Base-by-base conservation (phyloP, 2,888 invertebrate genomes). In the Xestia ashworthii region DNA sequence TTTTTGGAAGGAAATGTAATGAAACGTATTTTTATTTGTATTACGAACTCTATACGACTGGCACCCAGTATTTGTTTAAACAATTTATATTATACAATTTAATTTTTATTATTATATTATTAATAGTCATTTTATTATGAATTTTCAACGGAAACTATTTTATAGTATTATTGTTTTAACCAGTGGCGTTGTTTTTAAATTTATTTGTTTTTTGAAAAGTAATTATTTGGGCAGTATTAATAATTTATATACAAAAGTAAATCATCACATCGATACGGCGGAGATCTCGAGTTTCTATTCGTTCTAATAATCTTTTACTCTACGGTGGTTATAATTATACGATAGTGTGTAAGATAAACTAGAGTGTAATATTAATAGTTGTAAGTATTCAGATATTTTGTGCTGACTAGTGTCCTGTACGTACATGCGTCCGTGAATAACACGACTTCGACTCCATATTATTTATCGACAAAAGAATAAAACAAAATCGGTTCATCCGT, bases 261-360 rank as follows among this genome's bases (percentile, higher is more conserved):
- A 81, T 80, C 82, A 90, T 89, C 87, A 92, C 93, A 92, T 91
- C 92, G 92, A 93, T 93, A 86, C 91, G 94, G 92, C 93, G 92
- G 91, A 87, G 96, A 95, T 95, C 95, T 96, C 95, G 91, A 83
- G 81, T 93, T 93, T 93, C 88, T 93, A 89, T 92, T 91, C 90
- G 93, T 95, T 96, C 93, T 88, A 93, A 92, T 94, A 91, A 92
- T 89, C 91, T 92, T 91, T 92, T 91, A 94, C 92, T 94, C 86
- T 94, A 93, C 92, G 95, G 95, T 95, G 95, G 95, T 93, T 95
- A 96, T 96, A 95, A 94, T 94, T 95, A 96, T 96, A 96, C 96
- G 96, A 96, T 96, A 96, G 94, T 80, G 44, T 83, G 85, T 96
- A 96, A 96, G 95, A 75, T 88, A 90, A 87, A 83, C 91, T 91